A percentile compares a stretch with the other conserved stretches of the same genome.
These are phyloP conservation scores for Tachycineta bicolor DNA, from an alignment of 2,113 vertebrate genomes.

Conservation along the genomic window DNA sequence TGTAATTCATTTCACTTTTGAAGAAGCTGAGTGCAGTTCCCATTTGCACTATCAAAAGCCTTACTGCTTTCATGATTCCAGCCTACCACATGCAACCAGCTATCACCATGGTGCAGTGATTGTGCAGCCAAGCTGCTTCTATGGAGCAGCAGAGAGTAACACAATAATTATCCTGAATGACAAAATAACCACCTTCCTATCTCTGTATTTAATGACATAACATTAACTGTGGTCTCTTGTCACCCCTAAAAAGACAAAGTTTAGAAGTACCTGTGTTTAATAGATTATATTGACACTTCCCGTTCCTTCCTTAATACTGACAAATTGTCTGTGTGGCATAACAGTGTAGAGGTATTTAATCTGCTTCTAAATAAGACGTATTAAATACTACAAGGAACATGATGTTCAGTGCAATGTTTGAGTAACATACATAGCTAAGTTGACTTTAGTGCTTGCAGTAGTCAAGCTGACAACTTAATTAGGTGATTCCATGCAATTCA, in stretches of 20 bases:
- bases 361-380: background rate
- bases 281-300: background rate
- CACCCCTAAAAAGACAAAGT: background rate
- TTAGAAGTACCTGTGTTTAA: background rate
- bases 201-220: background rate
- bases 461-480: background rate
- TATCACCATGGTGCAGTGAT: background rate
- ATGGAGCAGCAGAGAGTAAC: background rate
- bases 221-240: background rate
- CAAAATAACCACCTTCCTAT: background rate
- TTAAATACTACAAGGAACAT: background rate
- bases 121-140: background rate
- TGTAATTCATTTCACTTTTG: background rate
- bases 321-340: background rate
- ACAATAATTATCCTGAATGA: background rate
- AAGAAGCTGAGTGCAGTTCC: background rate
- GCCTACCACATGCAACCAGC: background rate
- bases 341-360: background rate
- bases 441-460: background rate
- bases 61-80: background rate
- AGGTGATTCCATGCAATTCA: background rate
- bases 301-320: background rate
- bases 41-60: background rate
- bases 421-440: background rate
- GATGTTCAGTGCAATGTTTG: background rate